phyloP scores from a whole-genome alignment of 2,113 vertebrate genomes.

The Zingel zingel region DNA sequence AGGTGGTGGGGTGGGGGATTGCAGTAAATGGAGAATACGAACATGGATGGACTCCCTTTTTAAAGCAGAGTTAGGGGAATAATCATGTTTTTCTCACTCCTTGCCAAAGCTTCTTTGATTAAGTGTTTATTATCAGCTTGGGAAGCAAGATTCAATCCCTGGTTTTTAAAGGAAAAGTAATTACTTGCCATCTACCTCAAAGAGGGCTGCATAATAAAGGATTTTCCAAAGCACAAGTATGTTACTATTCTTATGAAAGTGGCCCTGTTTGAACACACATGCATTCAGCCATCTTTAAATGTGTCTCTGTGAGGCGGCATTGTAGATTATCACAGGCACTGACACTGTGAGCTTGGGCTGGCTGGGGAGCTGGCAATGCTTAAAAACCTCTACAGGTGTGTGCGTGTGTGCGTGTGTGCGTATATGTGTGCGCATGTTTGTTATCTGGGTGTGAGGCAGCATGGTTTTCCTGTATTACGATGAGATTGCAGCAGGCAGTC shows the following conservation, averaged over 20 bases:
- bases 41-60: slow-evolving; percentile 49
- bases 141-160: slow-evolving; percentile 49
- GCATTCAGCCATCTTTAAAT: slow-evolving; percentile 35
- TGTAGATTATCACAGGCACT: slow-evolving; percentile 51
- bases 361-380: slow-evolving; percentile 56
- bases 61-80: slow-evolving; percentile 47
- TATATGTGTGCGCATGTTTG: slow-evolving; percentile 11
- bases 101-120: slow-evolving; percentile 60
- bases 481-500: slow-evolving; percentile 71
- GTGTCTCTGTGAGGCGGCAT: slow-evolving; percentile 2
- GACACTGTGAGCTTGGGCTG: slow-evolving; percentile 38
- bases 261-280: neutral
- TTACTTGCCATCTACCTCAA: slow-evolving; percentile 49
- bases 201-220: slow-evolving; percentile 22
- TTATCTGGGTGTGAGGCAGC: slow-evolving; percentile 60
- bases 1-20: slow-evolving; percentile 15
- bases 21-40: slow-evolving; percentile 43
- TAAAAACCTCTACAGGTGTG: slow-evolving; percentile 64
- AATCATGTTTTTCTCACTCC: slow-evolving; percentile 27
- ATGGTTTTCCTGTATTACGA: slow-evolving; percentile 73
- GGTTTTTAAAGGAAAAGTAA: slow-evolving; percentile 53
- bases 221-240: slow-evolving; percentile 48
- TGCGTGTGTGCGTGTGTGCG: slow-evolving; percentile 19
- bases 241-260: slow-evolving; percentile 37
- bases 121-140: slow-evolving; percentile 59